phyloP scores from a whole-genome alignment of 92 coral and sea anemone genomes.

The Anthopleura xanthogrammica region DNA sequence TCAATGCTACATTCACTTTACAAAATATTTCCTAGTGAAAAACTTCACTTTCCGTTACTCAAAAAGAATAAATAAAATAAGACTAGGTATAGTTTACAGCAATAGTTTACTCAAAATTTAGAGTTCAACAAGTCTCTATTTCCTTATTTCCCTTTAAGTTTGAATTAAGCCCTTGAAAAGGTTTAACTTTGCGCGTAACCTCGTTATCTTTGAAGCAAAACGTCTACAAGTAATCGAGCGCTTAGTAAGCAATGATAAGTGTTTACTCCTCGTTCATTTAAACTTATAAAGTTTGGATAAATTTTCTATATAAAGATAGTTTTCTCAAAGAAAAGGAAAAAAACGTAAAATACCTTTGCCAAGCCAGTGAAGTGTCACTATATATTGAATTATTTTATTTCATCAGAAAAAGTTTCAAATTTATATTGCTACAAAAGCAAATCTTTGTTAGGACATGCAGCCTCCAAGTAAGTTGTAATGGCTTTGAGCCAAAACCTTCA shows the following conservation, averaged over 20 bases:
- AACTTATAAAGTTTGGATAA: neutral
- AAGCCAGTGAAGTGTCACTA: neutral
- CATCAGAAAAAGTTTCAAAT: neutral
- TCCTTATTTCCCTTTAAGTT: neutral
- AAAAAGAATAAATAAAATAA: no score
- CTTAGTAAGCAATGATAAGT: neutral
- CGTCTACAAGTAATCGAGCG: neutral
- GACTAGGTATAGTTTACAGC: neutral
- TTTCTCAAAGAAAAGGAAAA: no score
- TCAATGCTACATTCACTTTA: no score
- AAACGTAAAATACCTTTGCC: no score
- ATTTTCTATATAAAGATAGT: neutral
- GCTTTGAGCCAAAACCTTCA: conserved; percentile 13
- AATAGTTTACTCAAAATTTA: neutral
- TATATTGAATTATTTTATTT: neutral
- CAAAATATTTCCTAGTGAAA: no score
- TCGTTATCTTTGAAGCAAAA: neutral
- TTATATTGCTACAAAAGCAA: neutral
- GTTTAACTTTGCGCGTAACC: neutral
- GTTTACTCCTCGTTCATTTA: neutral
- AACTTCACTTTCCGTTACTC: no score
- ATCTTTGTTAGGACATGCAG: neutral
- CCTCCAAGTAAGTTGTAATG: conserved; percentile 1
- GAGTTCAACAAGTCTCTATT: conserved; percentile 1
- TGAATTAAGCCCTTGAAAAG: neutral